These are phyloP conservation scores for Dipodomys spectabilis DNA, from an alignment of 2,113 vertebrate species.

Conservation along the genomic window DNA sequence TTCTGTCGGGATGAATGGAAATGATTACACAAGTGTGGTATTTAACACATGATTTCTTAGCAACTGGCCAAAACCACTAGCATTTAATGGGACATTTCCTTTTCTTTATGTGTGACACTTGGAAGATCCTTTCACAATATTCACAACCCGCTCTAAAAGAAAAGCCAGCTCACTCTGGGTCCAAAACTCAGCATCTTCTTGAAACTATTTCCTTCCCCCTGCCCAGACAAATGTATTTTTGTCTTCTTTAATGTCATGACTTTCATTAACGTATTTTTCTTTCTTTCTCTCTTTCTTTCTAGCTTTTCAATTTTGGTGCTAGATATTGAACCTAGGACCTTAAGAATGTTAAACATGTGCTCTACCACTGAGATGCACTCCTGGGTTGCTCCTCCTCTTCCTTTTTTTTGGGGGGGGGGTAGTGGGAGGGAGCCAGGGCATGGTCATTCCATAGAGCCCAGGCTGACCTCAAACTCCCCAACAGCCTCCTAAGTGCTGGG, in stretches of 20 bases:
- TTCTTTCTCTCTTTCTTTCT: background rate
- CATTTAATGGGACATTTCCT: constrained; percentile 16
- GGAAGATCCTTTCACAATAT: background rate
- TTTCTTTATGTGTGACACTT: background rate
- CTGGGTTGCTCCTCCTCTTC: background rate
- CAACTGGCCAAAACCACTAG: background rate
- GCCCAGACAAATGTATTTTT: background rate
- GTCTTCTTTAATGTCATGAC: background rate
- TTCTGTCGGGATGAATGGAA: constrained; percentile 65
- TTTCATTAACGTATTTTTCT: constrained; percentile 42
- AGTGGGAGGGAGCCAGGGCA: too few relatives aligned
- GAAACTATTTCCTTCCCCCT: background rate
- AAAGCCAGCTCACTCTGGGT: background rate
- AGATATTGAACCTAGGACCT: background rate
- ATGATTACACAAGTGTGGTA: constrained; percentile 48
- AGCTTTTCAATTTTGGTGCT: background rate
- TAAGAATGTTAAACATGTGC: background rate
- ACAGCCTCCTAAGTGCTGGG: too few relatives aligned
- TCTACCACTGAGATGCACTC: background rate
- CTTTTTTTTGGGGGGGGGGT: background rate
- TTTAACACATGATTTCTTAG: constrained; percentile 64
- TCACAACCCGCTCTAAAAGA: background rate
- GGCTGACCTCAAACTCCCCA: background rate
- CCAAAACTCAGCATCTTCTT: constrained; percentile 40
- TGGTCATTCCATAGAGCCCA: background rate